Evolutionary conservation across 2,888 invertebrate species (phyloP).

Genomic region (Theristus sp.): DNA sequence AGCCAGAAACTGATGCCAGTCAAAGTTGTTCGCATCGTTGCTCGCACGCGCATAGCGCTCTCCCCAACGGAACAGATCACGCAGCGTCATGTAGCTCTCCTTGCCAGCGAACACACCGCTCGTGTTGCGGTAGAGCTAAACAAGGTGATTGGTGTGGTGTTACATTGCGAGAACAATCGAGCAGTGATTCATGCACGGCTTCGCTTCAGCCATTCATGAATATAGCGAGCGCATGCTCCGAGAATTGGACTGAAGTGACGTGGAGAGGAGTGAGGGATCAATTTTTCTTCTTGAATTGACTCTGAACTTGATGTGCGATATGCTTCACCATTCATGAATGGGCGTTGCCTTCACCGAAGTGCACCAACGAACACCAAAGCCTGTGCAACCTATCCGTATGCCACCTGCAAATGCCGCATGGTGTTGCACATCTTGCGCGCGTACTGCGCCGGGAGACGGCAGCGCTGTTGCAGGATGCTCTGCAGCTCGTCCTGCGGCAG

Average conservation of each 20-base stretch:
- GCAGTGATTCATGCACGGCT: no score
- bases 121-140: constrained; percentile 48
- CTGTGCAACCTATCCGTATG: no score
- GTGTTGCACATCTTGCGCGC: constrained; percentile 72
- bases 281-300: no score
- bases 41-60: constrained; percentile 49
- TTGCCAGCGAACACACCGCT: constrained; percentile 78
- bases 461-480: constrained; percentile 66
- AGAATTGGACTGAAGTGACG: no score
- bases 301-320: no score
- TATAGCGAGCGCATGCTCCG: no score
- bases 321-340: no score
- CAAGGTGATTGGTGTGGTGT: neutral
- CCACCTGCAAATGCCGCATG: constrained; percentile 71
- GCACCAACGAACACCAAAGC: no score
- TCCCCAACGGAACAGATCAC: constrained; percentile 88
- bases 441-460: constrained; percentile 65
- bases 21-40: constrained; percentile 1
- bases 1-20: constrained; percentile 55
- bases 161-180: no score
- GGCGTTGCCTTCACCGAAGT: no score
- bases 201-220: no score
- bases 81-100: constrained; percentile 69
- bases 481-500: constrained; percentile 73
- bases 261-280: no score